A percentile compares a stretch with the other conserved stretches of the same genome.
phyloP scores from a whole-genome alignment of 2,797 vertebrate genomes.

The Cynopterus sphinx region DNA sequence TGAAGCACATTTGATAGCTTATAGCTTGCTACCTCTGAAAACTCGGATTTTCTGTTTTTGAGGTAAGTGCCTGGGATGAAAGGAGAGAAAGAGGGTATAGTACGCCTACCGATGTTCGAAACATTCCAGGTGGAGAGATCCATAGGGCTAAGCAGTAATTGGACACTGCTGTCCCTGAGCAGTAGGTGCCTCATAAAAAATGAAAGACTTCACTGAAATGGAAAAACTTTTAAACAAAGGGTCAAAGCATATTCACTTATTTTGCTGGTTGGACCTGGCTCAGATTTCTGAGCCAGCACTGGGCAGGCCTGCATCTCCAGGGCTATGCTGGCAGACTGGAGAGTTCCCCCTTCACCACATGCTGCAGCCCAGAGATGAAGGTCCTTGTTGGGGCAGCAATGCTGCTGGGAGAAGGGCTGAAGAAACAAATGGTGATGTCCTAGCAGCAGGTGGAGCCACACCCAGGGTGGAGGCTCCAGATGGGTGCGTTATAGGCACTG shows the following conservation, averaged over 20 bases:
- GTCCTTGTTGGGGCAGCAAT: not conserved
- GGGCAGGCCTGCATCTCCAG: not conserved
- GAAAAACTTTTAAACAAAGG: constrained; percentile 52
- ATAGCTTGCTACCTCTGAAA: not conserved
- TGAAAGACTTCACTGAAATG: constrained; percentile 56
- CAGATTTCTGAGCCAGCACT: not conserved
- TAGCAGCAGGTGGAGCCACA: not conserved
- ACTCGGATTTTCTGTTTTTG: not conserved
- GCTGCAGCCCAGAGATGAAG: not conserved
- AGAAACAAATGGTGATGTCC: not conserved
- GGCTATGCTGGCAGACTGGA: not conserved
- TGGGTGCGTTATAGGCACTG: not conserved
- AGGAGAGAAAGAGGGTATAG: not conserved
- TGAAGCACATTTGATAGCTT: not conserved
- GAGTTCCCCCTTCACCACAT: not conserved
- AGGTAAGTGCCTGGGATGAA: not conserved
- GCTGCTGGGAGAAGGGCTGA: not conserved
- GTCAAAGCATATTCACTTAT: constrained; percentile 59
- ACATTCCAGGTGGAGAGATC: not conserved
- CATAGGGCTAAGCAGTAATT: not conserved
- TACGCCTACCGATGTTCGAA: not conserved
- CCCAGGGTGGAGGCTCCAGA: not conserved
- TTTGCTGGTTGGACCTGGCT: not conserved
- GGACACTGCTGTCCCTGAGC: constrained; percentile 1
- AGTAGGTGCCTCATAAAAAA: constrained; percentile 59